Percentiles rank a stretch among this genome's conserved stretches.
These are phyloP conservation scores for Antheraea pernyi DNA, from an alignment of 1,140 invertebrate genomes.

Conservation along the genomic window DNA sequence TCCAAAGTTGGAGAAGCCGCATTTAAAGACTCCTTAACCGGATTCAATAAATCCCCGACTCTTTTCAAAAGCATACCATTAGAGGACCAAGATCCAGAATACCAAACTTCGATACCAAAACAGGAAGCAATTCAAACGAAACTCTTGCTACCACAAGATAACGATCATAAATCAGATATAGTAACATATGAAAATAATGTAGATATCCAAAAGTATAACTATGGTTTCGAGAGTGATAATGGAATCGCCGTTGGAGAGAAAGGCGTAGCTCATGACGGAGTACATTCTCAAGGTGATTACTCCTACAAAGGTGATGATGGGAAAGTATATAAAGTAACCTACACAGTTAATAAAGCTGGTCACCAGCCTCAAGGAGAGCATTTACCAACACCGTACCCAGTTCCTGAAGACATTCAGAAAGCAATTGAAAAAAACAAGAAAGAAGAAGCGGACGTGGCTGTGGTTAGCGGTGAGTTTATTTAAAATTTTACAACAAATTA, in stretches of 20 bases:
- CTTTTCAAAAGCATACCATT: background rate
- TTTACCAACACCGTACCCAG: slow-evolving; percentile 84
- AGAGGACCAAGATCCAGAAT: background rate
- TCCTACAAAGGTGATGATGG: slow-evolving; percentile 54
- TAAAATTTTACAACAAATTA: background rate
- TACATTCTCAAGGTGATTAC: slow-evolving; percentile 44
- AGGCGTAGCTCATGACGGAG: slow-evolving; percentile 46
- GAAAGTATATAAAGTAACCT: slow-evolving; percentile 73
- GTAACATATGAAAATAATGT: slow-evolving; percentile 48
- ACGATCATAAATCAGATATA: slow-evolving; percentile 45
- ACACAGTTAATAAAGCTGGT: slow-evolving; percentile 83
- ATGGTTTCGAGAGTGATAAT: slow-evolving; percentile 82
- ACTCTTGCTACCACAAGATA: slow-evolving; percentile 24
- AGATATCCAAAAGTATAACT: slow-evolving; percentile 60
- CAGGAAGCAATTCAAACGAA: background rate
- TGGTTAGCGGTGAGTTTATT: slow-evolving; percentile 59
- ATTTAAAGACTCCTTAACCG: slow-evolving; percentile 39
- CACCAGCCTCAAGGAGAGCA: slow-evolving; percentile 81
- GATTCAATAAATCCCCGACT: slow-evolving; percentile 11
- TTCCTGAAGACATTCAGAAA: slow-evolving; percentile 84
- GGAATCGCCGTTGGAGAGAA: slow-evolving; percentile 81
- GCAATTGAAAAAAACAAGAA: slow-evolving; percentile 75
- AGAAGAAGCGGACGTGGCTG: slow-evolving; percentile 54
- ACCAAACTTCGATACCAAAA: no score
- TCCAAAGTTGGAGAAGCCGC: slow-evolving; percentile 72